Conservation (phyloP, 2,797 vertebrate genomes). For the Gobionotothen gibberifrons region DNA sequence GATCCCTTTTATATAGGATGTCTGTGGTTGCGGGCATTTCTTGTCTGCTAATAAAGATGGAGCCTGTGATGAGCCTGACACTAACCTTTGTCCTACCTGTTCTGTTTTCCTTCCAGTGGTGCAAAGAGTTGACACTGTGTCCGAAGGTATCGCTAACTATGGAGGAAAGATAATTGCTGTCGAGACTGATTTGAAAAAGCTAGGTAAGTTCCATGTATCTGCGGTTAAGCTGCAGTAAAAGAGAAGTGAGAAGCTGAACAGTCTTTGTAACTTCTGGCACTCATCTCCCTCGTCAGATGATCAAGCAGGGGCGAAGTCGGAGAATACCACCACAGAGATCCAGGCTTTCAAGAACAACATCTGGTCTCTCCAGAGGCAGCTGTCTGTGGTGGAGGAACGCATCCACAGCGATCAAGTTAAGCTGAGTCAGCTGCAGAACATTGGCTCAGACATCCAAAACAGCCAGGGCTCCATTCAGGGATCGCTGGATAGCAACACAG, state of each 20-base stretch:
- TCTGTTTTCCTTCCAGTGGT: constrained; percentile 87
- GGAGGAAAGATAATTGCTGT: constrained; percentile 92
- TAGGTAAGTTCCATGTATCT: constrained; percentile 85
- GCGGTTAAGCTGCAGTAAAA: constrained; percentile 10
- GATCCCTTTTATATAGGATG: constrained; percentile 70
- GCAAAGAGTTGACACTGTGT: constrained; percentile 95
- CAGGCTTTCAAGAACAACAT: constrained; percentile 93
- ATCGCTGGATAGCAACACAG: constrained; percentile 88
- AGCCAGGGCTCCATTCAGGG: constrained; percentile 90
- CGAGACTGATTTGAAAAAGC: constrained; percentile 91
- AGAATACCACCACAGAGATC: constrained; percentile 93
- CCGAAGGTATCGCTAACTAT: constrained; percentile 92
- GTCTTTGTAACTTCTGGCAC: constrained; percentile 11
- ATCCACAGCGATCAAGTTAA: constrained; percentile 89
- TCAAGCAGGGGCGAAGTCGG: constrained; percentile 90
- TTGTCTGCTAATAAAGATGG: constrained; percentile 54
- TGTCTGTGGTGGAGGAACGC: constrained; percentile 89
- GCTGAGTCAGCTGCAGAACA: constrained; percentile 90
- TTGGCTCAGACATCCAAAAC: constrained; percentile 86
- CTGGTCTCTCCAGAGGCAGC: constrained; percentile 89
- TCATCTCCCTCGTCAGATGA: constrained; percentile 83
- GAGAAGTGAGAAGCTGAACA: not conserved
- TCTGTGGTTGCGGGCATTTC: constrained; percentile 74
- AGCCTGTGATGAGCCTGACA: constrained; percentile 33
- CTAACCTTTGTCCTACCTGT: constrained; percentile 54